Evolutionary conservation across 2,797 vertebrate species (phyloP).

Genomic region (Myiotriccus ornatus): DNA sequence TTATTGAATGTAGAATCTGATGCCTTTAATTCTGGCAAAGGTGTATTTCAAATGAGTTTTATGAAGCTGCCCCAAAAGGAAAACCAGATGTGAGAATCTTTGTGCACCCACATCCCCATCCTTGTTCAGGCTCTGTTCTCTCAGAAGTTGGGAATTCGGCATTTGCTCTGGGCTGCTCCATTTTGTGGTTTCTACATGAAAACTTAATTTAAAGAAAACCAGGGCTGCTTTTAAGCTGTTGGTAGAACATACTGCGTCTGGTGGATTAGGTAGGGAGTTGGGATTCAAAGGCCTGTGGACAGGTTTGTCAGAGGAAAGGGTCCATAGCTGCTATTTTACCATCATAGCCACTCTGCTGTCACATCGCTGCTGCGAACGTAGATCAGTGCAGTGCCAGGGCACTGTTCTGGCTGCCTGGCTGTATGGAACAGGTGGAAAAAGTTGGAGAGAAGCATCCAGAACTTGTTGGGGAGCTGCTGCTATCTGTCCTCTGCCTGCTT

Average conservation of each 20-base stretch:
- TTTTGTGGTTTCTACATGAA: neutral
- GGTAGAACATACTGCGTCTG: rapidly evolving
- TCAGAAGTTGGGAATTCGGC: neutral
- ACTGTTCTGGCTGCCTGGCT: neutral
- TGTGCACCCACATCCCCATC: neutral
- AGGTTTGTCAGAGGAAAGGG: neutral
- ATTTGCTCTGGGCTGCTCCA: neutral
- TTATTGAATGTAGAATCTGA: neutral
- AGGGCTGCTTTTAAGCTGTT: neutral
- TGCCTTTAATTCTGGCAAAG: neutral
- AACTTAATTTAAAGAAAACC: neutral
- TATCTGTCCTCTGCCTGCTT: neutral
- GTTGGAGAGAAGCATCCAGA: neutral
- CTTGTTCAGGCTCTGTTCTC: neutral
- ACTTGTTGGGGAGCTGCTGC: rapidly evolving
- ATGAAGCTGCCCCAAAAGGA: neutral
- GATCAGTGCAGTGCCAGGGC: neutral
- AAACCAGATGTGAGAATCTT: neutral
- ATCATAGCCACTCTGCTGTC: neutral
- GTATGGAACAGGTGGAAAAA: neutral
- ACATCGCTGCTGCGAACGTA: rapidly evolving
- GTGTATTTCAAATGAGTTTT: neutral
- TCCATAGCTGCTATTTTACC: neutral
- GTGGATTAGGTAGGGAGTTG: neutral
- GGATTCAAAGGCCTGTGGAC: neutral